Evolutionary conservation across 2,113 vertebrate species (phyloP), one percentile per base, ranked within the genome.

Genomic region (Capreolus pygargus): DNA sequence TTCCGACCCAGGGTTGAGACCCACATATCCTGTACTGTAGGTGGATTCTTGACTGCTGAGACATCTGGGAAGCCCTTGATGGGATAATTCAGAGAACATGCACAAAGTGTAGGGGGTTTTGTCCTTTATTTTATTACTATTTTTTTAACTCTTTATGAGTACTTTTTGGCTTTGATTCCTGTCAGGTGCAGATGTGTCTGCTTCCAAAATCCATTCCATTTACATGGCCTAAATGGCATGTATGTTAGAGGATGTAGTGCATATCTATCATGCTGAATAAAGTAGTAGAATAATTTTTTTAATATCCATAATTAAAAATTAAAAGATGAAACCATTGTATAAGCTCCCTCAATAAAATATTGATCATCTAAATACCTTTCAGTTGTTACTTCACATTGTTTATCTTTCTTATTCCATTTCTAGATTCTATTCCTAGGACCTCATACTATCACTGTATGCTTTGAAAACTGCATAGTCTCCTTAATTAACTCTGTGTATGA

Each of bases 81-180:
- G 39, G 28, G 55, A 6, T 82, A 87, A 94, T 84, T 95, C 47
- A 95, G 47, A 55, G 9, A 74, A 57, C 9, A 58, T 47, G 70
- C n/a, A 43, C 54, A 30, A 74, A 58, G 4, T 43, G 23, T 86
- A 89, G 47, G 39, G 70, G 7, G 7, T 50, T 28, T 36, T 54
- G 27, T 47, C 43, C 27, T 10, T 30, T 33, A 3, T 79, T 39
- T 79, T 39, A 10, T 74, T 74, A 74, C 50, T 30, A 16, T 52
- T 52, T n/a, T 85, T 57, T 13, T 45, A 82, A 36, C 6, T 86
- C 39, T 76, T 82, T 60, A 21, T 6, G 23, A 55, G n/a, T 57
- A 52, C 7, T 83, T 86, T 23, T 78, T 90, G 74, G 60, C 61
- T 60, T 90, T 57, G n/a, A 45, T 83, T 55, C 54, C 61, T 78